These are phyloP conservation scores for Erpornis zantholeuca DNA, from an alignment of 2,113 vertebrate genomes.

Conservation along the genomic window DNA sequence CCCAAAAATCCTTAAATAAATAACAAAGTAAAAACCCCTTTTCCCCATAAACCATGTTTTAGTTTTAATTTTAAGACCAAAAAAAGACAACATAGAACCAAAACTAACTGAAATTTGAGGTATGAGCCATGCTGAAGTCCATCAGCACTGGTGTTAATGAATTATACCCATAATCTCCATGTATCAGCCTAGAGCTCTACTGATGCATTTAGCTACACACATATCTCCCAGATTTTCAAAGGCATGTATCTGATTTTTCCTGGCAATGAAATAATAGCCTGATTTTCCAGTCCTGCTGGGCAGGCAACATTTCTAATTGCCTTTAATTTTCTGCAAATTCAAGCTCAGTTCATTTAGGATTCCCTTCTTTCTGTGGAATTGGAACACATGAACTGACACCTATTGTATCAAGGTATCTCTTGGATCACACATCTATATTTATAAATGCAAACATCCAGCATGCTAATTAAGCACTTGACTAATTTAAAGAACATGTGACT, in stretches of 20 bases:
- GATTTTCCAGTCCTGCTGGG: not conserved
- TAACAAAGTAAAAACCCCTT: too few relatives aligned
- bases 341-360: not conserved
- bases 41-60: too few relatives aligned
- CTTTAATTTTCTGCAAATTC: not conserved
- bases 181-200: not conserved
- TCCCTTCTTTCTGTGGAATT: not conserved
- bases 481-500: conserved; percentile 33
- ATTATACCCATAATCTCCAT: not conserved
- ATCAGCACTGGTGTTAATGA: not conserved
- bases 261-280: not conserved
- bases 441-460: conserved; percentile 18
- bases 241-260: not conserved
- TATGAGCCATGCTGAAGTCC: not conserved
- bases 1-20: too few relatives aligned
- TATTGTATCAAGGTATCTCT: not conserved
- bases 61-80: too few relatives aligned
- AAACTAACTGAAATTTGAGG: not conserved
- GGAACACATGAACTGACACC: not conserved
- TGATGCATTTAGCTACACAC: not conserved
- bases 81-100: not conserved
- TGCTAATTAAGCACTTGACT: conserved; percentile 29
- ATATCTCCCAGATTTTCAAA: not conserved
- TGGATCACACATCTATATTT: not conserved
- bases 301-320: not conserved